Percentiles rank a stretch among this genome's conserved stretches.
Conservation (phyloP, 2,888 invertebrate species). For the Noctuana brunneofusca region DNA sequence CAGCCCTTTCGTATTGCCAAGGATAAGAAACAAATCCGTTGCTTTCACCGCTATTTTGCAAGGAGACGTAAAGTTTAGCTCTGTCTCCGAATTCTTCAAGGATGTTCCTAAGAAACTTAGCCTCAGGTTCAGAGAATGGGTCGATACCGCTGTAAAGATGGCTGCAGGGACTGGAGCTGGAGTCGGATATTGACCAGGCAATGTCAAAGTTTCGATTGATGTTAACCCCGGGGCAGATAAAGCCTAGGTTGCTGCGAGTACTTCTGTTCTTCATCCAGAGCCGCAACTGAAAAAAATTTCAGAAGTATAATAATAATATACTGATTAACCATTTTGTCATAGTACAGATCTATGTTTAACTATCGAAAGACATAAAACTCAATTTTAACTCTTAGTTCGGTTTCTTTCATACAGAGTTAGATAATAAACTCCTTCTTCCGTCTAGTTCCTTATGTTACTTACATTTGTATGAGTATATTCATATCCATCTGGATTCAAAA, state of each 20-base stretch:
- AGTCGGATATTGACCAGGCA: conserved; percentile 85
- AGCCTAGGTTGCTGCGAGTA: conserved; percentile 55
- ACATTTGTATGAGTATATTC: conserved; percentile 83
- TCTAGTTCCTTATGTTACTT: no score
- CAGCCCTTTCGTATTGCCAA: conserved; percentile 84
- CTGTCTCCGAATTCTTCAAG: conserved; percentile 72
- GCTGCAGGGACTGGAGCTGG: conserved; percentile 83
- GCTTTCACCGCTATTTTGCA: conserved; percentile 88
- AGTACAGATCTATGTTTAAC: no score
- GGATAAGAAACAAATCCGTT: conserved; percentile 84
- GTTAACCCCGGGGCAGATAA: conserved; percentile 86
- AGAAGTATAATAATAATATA: no score
- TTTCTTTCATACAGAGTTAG: no score
- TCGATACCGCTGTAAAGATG: conserved; percentile 84
- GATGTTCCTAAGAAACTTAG: conserved; percentile 79
- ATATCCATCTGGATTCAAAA: conserved; percentile 89
- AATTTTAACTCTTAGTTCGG: no score
- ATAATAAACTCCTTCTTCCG: no score
- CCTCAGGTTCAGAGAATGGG: conserved; percentile 87
- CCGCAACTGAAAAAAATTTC: conserved; percentile 70
- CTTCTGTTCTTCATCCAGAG: conserved; percentile 87
- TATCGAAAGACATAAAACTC: no score
- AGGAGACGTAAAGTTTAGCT: conserved; percentile 85
- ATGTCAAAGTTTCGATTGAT: conserved; percentile 89
- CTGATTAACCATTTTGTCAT: no score